phyloP scores from a whole-genome alignment of 2,797 vertebrate genomes.

The Myotis myotis region DNA sequence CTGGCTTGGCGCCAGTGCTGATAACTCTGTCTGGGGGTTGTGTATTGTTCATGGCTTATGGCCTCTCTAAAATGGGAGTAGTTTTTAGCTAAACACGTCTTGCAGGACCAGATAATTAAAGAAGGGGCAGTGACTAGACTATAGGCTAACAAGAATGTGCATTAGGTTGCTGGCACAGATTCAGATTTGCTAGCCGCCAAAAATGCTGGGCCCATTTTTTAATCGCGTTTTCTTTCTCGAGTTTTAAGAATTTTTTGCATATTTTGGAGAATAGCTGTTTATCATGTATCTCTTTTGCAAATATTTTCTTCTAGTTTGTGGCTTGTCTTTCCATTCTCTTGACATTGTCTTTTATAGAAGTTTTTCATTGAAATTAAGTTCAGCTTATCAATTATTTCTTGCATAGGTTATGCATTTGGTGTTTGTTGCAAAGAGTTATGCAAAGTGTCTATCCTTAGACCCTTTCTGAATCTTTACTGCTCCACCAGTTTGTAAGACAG shows the following conservation, averaged over 20 bases:
- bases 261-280: not conserved
- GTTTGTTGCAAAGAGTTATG: not conserved
- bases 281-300: not conserved
- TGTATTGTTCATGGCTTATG: too few species aligned
- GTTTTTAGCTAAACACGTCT: too few species aligned
- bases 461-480: not conserved
- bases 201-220: not conserved
- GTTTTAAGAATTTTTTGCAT: not conserved
- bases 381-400: not conserved
- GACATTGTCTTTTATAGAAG: not conserved
- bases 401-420: not conserved
- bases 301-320: not conserved
- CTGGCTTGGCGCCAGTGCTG: too few species aligned
- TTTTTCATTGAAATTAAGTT: not conserved
- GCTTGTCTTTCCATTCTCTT: not conserved
- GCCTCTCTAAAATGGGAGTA: too few species aligned
- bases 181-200: too few species aligned
- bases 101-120: too few species aligned
- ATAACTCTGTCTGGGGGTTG: too few species aligned
- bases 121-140: too few species aligned
- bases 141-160: too few species aligned
- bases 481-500: not conserved
- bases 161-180: too few species aligned
- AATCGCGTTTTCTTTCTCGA: not conserved
- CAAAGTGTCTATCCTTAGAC: not conserved